A percentile compares a stretch with the other conserved stretches of the same genome.
These are phyloP conservation scores for Tamias sibiricus DNA, from an alignment of 2,113 vertebrate genomes.

Conservation along the genomic window DNA sequence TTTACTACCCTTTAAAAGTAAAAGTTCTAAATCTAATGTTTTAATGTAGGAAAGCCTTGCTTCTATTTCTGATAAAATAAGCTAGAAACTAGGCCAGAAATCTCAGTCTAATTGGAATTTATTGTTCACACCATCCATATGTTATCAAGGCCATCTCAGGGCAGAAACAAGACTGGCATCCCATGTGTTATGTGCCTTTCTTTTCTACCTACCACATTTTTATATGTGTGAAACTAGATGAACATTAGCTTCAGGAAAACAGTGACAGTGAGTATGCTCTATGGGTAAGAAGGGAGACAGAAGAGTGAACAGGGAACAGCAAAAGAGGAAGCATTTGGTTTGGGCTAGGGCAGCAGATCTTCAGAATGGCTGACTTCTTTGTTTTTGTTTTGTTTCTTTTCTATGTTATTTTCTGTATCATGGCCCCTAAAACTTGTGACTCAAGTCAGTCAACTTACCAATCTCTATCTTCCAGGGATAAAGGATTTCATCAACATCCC, in stretches of 20 bases:
- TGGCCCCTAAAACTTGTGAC: neutral
- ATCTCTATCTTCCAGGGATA: neutral
- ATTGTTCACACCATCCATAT: neutral
- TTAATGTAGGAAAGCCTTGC: neutral
- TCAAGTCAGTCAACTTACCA: neutral
- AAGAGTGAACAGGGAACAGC: neutral
- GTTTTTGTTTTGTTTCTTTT: neutral
- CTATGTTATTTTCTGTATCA: neutral
- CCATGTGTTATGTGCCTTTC: neutral
- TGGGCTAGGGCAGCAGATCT: neutral
- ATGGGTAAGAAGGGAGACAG: neutral
- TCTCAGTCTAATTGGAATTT: neutral
- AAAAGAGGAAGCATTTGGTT: neutral
- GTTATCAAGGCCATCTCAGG: neutral
- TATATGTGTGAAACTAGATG: neutral
- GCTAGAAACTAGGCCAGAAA: neutral
- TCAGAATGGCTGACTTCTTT: neutral
- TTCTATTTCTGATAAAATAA: neutral
- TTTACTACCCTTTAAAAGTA: constrained; percentile 6
- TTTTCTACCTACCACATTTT: neutral
- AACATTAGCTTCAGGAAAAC: neutral
- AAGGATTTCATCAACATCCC: neutral
- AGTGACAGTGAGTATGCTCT: neutral
- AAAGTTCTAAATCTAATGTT: constrained; percentile 19
- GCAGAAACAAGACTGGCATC: neutral